Evolutionary conservation across 1,140 invertebrate species (phyloP).

Genomic region (Gonioctena quinquepunctata): DNA sequence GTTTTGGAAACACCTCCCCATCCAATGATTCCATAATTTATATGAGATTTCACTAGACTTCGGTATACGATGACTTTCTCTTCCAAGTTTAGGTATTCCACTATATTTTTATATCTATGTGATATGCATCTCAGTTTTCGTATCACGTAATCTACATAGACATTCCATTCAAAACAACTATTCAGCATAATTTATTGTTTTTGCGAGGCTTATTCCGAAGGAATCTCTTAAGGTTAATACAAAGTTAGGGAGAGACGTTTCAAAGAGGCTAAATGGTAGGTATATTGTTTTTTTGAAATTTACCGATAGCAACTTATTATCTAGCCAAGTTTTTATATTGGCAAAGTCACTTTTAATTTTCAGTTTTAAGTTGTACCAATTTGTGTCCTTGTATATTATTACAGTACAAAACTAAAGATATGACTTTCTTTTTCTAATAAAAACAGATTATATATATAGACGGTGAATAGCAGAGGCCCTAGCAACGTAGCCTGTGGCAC

Average conservation of each 20-base stretch:
- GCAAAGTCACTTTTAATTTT: conserved; percentile 4
- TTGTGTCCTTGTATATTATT: not conserved
- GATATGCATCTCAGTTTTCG: too few relatives aligned
- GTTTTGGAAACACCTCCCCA: too few relatives aligned
- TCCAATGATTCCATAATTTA: too few relatives aligned
- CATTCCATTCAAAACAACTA: too few relatives aligned
- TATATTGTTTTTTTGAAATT: conserved; percentile 8
- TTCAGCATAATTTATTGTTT: too few relatives aligned
- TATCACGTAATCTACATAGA: too few relatives aligned
- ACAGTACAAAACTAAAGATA: conserved; percentile 14
- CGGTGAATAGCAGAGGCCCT: conserved; percentile 9
- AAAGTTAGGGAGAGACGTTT: not conserved
- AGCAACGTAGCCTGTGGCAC: conserved; percentile 3
- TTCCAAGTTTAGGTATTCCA: too few relatives aligned
- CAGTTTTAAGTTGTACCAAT: not conserved
- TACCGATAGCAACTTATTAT: not conserved
- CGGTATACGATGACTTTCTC: too few relatives aligned
- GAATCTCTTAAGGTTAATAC: too few relatives aligned
- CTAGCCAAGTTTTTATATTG: conserved; percentile 2
- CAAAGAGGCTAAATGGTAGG: not conserved
- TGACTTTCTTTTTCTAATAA: not conserved
- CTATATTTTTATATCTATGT: too few relatives aligned
- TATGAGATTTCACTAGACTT: too few relatives aligned
- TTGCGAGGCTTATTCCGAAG: too few relatives aligned
- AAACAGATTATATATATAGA: conserved; percentile 14